Evolutionary conservation across 37 sponge, comb jelly and placozoan genomes (phyloP).

Genomic region (Agelas oroides): DNA sequence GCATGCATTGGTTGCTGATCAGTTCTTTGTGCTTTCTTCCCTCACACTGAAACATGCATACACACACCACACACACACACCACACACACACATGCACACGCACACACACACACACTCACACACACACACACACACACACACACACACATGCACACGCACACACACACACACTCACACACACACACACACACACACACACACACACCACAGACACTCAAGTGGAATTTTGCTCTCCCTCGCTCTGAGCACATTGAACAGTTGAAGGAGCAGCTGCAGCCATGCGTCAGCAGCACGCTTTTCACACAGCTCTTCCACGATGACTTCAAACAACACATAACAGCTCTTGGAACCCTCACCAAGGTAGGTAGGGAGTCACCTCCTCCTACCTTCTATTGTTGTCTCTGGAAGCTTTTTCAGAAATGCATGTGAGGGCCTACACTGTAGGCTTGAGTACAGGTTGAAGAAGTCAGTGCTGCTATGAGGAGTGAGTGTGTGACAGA

Average conservation of each 20-base stretch:
- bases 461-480: too few relatives aligned
- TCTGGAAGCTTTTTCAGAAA: too few relatives aligned
- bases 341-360: conserved; percentile 72
- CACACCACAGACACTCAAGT: conserved; percentile 64
- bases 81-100: too few relatives aligned
- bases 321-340: conserved; percentile 88
- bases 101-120: conserved; percentile 60
- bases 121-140: too few relatives aligned
- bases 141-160: conserved; percentile 24
- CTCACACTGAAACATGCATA: too few relatives aligned
- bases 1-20: too few relatives aligned
- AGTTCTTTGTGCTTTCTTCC: too few relatives aligned
- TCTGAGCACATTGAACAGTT: conserved; percentile 91
- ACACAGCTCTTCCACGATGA: conserved; percentile 87
- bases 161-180: conserved; percentile 12
- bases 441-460: too few relatives aligned
- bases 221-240: conserved; percentile 87
- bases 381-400: too few relatives aligned
- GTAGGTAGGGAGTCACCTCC: too few relatives aligned
- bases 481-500: too few relatives aligned
- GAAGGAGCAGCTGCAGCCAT: conserved; percentile 86
- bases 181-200: conserved; percentile 25
- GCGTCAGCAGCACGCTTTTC: conserved; percentile 69
- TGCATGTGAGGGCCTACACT: too few relatives aligned
- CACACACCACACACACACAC: conserved; percentile 41